A percentile compares a stretch with the other conserved stretches of the same genome.
Conservation (phyloP, 2,113 vertebrate species). For the Hiodon tergisus region DNA sequence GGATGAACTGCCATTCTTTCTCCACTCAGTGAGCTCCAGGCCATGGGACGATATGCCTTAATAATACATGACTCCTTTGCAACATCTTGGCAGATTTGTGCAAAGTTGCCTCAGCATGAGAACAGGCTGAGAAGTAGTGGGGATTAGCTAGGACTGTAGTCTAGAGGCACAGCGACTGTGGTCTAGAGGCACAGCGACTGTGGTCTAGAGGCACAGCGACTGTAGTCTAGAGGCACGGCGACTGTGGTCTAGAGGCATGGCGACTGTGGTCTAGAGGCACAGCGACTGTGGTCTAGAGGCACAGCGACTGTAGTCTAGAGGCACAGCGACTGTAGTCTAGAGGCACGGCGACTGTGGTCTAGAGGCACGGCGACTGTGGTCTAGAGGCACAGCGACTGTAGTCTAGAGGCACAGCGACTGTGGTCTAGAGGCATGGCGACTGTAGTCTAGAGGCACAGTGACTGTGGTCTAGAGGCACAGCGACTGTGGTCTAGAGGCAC, state of each 20-base stretch:
- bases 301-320: neutral
- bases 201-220: neutral
- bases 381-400: neutral
- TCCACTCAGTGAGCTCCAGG: no score
- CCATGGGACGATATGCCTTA: no score
- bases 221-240: neutral
- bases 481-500: no score
- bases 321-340: neutral
- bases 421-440: no score
- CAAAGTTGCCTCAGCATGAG: neutral
- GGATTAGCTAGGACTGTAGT: neutral
- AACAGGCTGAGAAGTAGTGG: neutral
- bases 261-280: neutral
- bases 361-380: no score
- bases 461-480: neutral
- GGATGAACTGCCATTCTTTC: neutral
- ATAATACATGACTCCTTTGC: no score
- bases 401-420: neutral
- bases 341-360: neutral
- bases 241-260: no score
- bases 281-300: no score
- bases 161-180: neutral
- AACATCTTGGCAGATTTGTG: neutral
- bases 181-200: neutral
- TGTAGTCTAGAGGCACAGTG: neutral